Conservation (phyloP, 2,113 vertebrate genomes). For the Tragelaphus imberbis region DNA sequence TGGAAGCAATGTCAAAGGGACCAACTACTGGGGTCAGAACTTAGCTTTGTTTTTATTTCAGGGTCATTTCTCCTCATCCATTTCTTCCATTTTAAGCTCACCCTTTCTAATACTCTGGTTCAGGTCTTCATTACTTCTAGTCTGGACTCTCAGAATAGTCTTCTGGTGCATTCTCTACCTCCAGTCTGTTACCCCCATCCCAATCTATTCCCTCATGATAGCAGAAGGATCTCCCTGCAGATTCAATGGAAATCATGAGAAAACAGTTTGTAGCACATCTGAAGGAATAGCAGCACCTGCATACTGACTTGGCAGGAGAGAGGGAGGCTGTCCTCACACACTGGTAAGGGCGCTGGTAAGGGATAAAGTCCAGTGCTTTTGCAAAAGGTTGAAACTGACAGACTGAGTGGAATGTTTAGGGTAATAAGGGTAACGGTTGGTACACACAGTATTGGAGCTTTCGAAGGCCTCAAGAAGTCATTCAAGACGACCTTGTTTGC, state of each 20-base stretch:
- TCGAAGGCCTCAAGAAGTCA: background rate
- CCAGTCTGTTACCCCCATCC: too few species aligned
- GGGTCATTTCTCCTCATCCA: background rate
- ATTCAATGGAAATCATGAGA: background rate
- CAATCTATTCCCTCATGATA: background rate
- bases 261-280: background rate
- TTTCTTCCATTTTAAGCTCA: background rate
- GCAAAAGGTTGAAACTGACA: background rate
- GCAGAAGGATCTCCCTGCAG: background rate
- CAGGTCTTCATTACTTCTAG: background rate
- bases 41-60: conserved; percentile 51
- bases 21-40: conserved; percentile 3
- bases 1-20: conserved; percentile 45
- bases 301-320: background rate
- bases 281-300: background rate
- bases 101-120: background rate
- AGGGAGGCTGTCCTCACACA: background rate
- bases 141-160: background rate
- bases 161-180: background rate
- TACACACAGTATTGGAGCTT: background rate
- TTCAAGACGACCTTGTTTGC: background rate
- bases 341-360: background rate
- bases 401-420: background rate
- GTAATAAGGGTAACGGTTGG: background rate
- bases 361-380: background rate